Percentiles rank a stretch among this genome's conserved stretches.
Conservation (phyloP, 2,888 invertebrate species). For the Autographa pulchrina region DNA sequence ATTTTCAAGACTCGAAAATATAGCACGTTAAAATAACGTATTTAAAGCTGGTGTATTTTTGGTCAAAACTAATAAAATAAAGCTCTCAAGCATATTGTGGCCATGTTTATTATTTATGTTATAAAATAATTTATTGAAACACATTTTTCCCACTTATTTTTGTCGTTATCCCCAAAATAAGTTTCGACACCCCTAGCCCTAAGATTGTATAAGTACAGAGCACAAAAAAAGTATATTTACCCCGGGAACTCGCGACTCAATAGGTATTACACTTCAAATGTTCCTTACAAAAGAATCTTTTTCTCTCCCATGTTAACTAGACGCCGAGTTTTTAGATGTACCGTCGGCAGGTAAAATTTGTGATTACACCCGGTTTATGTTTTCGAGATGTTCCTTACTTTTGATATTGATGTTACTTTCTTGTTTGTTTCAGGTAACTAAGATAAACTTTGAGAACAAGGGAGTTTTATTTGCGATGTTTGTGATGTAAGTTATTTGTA, state of each 20-base stretch:
- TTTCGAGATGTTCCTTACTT: conserved; percentile 28
- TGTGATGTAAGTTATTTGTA: not conserved
- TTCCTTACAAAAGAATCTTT: conserved; percentile 84
- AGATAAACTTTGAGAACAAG: not conserved
- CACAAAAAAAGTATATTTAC: conserved; percentile 84
- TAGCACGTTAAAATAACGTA: too few relatives aligned
- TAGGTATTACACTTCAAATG: conserved; percentile 85
- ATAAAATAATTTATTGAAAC: too few relatives aligned
- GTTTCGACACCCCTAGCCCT: not conserved
- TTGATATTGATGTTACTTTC: conserved; percentile 27
- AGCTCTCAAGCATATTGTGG: too few relatives aligned
- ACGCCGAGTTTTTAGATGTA: conserved; percentile 78
- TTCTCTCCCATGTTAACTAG: conserved; percentile 85
- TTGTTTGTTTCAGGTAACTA: conserved; percentile 59
- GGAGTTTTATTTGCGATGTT: not conserved
- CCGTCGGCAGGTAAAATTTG: conserved; percentile 61
- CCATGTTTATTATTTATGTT: too few relatives aligned
- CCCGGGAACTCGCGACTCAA: conserved; percentile 75
- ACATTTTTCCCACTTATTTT: not conserved
- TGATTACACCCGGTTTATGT: conserved; percentile 24
- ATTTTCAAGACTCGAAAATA: too few relatives aligned
- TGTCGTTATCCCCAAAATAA: not conserved
- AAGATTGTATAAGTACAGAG: conserved; percentile 71
- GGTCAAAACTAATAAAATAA: too few relatives aligned
- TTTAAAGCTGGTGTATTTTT: too few relatives aligned